Conservation (phyloP, 1,140 invertebrate species). For the Bombyx mori region ASM3026992v2 NC_085117.1:10215501-10216000, state of each 20-base stretch:
- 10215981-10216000: slow-evolving; percentile 85
- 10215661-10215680: too few relatives aligned
- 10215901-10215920: slow-evolving; percentile 30
- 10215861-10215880: slow-evolving; percentile 20
- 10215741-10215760: slow-evolving; percentile 35
- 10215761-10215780: slow-evolving; percentile 35
- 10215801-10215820: slow-evolving; percentile 36
- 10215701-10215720: slow-evolving; percentile 32
- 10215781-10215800: slow-evolving; percentile 26
- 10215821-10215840: slow-evolving; percentile 23
- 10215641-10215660: too few relatives aligned
- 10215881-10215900: slow-evolving; percentile 30
- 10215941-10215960: slow-evolving; percentile 86
- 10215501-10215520: too few relatives aligned
- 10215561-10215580: too few relatives aligned
- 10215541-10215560: too few relatives aligned
- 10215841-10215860: slow-evolving; percentile 18
- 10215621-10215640: too few relatives aligned
- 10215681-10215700: background rate
- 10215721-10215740: slow-evolving; percentile 21
- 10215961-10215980: slow-evolving; percentile 89
- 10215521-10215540: too few relatives aligned
- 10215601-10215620: too few relatives aligned
- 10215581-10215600: too few relatives aligned
- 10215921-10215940: slow-evolving; percentile 75